A percentile compares a stretch with the other conserved stretches of the same genome.
Conservation (phyloP, 2,797 vertebrate genomes). For the Hypotaenidia okinawae region DNA sequence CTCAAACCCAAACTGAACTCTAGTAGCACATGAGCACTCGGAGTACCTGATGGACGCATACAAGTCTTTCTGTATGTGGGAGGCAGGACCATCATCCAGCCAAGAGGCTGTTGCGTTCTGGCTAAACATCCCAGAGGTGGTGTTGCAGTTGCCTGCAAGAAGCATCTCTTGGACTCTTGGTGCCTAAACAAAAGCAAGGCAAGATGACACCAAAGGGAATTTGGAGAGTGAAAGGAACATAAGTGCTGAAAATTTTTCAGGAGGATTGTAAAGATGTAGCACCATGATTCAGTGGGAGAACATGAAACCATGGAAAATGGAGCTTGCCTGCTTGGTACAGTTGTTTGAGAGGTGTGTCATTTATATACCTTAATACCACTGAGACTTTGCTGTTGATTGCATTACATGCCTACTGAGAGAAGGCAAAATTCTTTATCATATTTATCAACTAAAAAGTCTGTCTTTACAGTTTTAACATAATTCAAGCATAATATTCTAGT, state of each 20-base stretch:
- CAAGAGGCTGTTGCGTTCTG: fast-evolving
- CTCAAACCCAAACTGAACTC: background rate
- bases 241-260: background rate
- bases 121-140: background rate
- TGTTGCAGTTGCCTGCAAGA: background rate
- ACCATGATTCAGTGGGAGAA: background rate
- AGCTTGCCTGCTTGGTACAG: background rate
- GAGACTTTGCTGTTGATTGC: background rate
- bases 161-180: background rate
- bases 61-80: background rate
- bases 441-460: background rate
- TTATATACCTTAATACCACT: background rate
- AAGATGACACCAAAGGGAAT: background rate
- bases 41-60: fast-evolving
- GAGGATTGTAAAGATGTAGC: background rate
- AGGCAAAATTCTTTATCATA: background rate
- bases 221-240: background rate
- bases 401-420: background rate
- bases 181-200: background rate
- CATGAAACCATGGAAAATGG: background rate
- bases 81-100: background rate
- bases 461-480: background rate
- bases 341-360: fast-evolving
- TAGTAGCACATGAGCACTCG: background rate
- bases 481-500: background rate